These are phyloP conservation scores for Rhinichthys klamathensis DNA, from an alignment of 2,113 vertebrate species.

Conservation along the genomic window DNA sequence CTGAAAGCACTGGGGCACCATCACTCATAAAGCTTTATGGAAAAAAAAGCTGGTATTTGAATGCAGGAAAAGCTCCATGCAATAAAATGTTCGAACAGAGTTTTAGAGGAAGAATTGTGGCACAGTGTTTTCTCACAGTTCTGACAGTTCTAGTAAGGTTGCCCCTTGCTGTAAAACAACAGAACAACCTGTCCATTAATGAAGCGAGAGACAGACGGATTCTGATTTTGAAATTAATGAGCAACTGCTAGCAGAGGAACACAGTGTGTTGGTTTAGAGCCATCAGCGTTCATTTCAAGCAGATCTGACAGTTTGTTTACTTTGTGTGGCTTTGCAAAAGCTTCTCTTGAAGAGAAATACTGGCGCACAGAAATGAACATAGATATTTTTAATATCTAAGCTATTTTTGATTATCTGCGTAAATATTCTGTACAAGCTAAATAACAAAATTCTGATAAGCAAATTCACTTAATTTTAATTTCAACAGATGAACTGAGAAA, in stretches of 20 bases:
- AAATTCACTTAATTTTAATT: not conserved
- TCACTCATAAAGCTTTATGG: constrained; percentile 15
- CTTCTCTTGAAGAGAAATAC: constrained; percentile 41
- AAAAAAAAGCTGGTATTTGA: not conserved
- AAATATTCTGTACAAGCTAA: not conserved
- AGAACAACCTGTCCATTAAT: constrained; percentile 40
- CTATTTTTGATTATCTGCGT: not conserved
- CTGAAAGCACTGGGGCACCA: constrained; percentile 3
- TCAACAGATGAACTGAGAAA: not conserved
- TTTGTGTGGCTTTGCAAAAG: constrained; percentile 24
- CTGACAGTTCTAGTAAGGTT: constrained; percentile 37
- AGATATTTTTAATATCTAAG: not conserved
- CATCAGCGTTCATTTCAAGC: constrained; percentile 30
- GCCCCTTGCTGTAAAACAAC: constrained; percentile 32
- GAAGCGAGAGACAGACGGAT: not conserved
- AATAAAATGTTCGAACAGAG: constrained; percentile 1
- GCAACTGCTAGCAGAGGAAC: constrained; percentile 27
- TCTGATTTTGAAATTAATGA: constrained; percentile 45
- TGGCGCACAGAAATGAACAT: constrained; percentile 1
- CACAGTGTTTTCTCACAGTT: constrained; percentile 14
- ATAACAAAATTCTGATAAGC: not conserved
- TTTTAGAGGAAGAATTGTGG: constrained; percentile 19
- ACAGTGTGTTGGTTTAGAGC: constrained; percentile 8
- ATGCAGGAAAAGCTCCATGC: constrained; percentile 16
- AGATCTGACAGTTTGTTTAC: constrained; percentile 37